Evolutionary conservation across 2,797 vertebrate species (phyloP).

Genomic region (Menidia menidia): DNA sequence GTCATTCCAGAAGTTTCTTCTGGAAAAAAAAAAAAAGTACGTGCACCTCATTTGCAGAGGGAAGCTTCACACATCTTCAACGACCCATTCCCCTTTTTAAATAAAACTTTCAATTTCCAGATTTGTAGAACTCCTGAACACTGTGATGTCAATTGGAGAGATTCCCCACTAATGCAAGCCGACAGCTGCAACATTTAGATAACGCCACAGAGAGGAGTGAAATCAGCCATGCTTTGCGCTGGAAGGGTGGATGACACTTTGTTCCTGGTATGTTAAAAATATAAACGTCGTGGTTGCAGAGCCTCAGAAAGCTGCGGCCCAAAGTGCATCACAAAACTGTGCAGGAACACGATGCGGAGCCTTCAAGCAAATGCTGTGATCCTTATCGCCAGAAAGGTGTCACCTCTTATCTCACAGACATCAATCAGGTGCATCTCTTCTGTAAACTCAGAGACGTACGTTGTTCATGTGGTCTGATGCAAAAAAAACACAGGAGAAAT

Average conservation of each 20-base stretch:
- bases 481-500: background rate
- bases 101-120: too few relatives aligned
- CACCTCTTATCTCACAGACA: slow-evolving; percentile 8
- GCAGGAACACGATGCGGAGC: background rate
- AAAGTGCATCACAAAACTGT: background rate
- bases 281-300: background rate
- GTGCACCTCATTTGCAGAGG: too few relatives aligned
- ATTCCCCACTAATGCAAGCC: too few relatives aligned
- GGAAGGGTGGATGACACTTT: background rate
- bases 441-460: slow-evolving; percentile 33
- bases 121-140: too few relatives aligned
- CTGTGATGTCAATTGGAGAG: too few relatives aligned
- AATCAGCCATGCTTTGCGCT: background rate
- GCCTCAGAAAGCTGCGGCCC: background rate
- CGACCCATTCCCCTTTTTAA: too few relatives aligned
- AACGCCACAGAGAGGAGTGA: too few relatives aligned
- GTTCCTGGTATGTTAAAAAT: background rate
- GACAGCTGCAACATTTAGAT: too few relatives aligned
- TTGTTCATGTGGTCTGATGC: background rate
- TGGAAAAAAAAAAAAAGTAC: too few relatives aligned
- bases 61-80: too few relatives aligned
- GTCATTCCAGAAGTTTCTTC: too few relatives aligned
- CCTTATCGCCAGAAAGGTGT: slow-evolving; percentile 7
- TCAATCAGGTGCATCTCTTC: background rate
- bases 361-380: slow-evolving; percentile 12